Conservation (phyloP, 2,113 vertebrate genomes). For the Nannobrachium achirus region DNA sequence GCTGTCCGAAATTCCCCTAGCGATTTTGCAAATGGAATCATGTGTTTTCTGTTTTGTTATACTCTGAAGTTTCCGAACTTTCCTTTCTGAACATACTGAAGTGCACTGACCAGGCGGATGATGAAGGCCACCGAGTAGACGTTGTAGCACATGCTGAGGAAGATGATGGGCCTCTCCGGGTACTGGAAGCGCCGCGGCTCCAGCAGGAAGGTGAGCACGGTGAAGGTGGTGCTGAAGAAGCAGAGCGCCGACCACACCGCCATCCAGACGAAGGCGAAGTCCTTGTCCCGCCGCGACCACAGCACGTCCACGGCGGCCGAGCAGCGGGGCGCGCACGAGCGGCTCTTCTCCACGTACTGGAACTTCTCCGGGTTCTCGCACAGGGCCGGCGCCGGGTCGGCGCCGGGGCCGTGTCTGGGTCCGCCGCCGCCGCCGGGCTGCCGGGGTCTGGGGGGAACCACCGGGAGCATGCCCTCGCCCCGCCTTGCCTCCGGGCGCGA, state of each 20-base stretch:
- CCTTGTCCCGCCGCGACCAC: constrained; percentile 87
- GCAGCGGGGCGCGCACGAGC: constrained; percentile 84
- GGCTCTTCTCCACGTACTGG: constrained; percentile 86
- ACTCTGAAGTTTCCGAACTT: too few relatives aligned
- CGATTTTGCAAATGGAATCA: too few relatives aligned
- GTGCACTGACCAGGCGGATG: constrained; percentile 84
- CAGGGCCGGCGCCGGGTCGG: constrained; percentile 39
- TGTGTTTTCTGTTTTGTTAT: too few relatives aligned
- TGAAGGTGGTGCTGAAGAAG: constrained; percentile 89
- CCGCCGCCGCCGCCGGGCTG: constrained; percentile 52
- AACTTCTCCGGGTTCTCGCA: constrained; percentile 87
- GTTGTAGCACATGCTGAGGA: constrained; percentile 91
- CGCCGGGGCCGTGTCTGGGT: constrained; percentile 28
- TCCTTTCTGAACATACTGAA: too few relatives aligned
- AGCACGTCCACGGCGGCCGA: constrained; percentile 84
- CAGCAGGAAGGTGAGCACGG: constrained; percentile 88
- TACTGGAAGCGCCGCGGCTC: constrained; percentile 91
- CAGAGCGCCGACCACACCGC: constrained; percentile 87
- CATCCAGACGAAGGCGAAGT: constrained; percentile 89
- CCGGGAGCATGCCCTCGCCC: constrained; percentile 82
- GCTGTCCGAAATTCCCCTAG: too few relatives aligned
- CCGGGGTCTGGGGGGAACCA: constrained; percentile 72
- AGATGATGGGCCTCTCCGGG: constrained; percentile 89
- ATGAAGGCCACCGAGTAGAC: constrained; percentile 89
- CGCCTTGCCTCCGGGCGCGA: constrained; percentile 61